Conservation (phyloP, 2,797 vertebrate genomes). For the Geotrypetes seraphini region DNA sequence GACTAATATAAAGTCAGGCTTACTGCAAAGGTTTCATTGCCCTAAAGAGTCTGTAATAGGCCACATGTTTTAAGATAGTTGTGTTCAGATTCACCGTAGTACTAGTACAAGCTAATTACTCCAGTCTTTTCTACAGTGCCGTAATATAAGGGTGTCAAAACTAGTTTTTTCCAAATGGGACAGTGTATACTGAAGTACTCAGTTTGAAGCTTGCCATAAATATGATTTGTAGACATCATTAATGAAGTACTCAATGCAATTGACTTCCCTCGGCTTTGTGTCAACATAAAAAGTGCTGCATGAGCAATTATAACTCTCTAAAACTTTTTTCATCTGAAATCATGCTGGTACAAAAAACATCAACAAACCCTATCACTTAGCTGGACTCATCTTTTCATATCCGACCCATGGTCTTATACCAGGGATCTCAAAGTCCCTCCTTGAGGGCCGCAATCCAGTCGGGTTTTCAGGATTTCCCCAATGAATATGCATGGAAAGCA, state of each 20-base stretch:
- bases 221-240: conserved; percentile 59
- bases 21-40: conserved; percentile 39
- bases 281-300: conserved; percentile 43
- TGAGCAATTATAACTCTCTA: conserved; percentile 34
- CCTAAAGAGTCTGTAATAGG: conserved; percentile 50
- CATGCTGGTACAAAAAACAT: conserved; percentile 4
- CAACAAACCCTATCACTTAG: too few relatives aligned
- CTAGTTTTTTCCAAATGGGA: conserved; percentile 43
- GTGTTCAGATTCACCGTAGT: conserved; percentile 49
- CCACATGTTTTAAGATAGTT: conserved; percentile 43
- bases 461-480: too few relatives aligned
- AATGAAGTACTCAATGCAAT: conserved; percentile 58
- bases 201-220: conserved; percentile 45
- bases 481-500: too few relatives aligned
- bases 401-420: too few relatives aligned
- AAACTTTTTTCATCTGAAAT: conserved; percentile 27
- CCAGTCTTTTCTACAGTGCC: conserved; percentile 32
- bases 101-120: conserved; percentile 62
- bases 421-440: too few relatives aligned
- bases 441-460: too few relatives aligned
- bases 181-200: conserved; percentile 30
- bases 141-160: conserved; percentile 44
- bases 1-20: conserved; percentile 36
- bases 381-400: too few relatives aligned
- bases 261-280: conserved; percentile 56